Base-by-base conservation (phyloP, 1,140 invertebrate species). In the Melipona quadrifasciata region DNA sequence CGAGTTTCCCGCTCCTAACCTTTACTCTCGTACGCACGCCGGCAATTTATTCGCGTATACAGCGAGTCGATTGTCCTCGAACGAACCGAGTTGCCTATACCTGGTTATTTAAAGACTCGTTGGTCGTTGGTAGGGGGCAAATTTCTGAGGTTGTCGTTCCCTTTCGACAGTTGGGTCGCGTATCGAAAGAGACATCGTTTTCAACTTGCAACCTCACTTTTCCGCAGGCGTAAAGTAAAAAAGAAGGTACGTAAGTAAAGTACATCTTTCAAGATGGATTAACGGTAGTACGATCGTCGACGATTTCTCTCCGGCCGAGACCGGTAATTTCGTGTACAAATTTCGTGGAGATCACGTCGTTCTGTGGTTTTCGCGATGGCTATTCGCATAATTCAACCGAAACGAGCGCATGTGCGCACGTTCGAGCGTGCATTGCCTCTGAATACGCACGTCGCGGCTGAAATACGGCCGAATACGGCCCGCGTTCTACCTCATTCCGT, bases 381-480 rank as follows among this genome's bases (percentile, higher is more conserved):
- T 53, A 58, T 73, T 58, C 73, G 74, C 31, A 72, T 86, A 86
- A 89, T 68, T 67, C 55, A 79, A 31, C 64, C 55, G 77, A 64
- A 86, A 89, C 87, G 87, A 84, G 81, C 72, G 67, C 84, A 27
- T 76, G 65, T 58, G 80, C 64, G 67, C 84, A 53, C 78, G 82
- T 70, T 80, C 61, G 58, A 51, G 47, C 39, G 55, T 57, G 68
- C 39, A 72, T 85, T 68, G 77, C 31, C 75, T 74, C 27, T 70
- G 65, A 88, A 79, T 85, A 39, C 74, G 61, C 82, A 55, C 57
- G 57, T 53, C 73, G 73, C 57, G 65, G n/a, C 74, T 74, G 84
- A 83, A 82, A 86, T 78, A 79, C 67, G 19, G 55, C 58, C 53
- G 51, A 65, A 71, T 53, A 2, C 34, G 10, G 4, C 34, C 31